Conservation (phyloP, 2,113 vertebrate genomes). For the Indri indri region DNA sequence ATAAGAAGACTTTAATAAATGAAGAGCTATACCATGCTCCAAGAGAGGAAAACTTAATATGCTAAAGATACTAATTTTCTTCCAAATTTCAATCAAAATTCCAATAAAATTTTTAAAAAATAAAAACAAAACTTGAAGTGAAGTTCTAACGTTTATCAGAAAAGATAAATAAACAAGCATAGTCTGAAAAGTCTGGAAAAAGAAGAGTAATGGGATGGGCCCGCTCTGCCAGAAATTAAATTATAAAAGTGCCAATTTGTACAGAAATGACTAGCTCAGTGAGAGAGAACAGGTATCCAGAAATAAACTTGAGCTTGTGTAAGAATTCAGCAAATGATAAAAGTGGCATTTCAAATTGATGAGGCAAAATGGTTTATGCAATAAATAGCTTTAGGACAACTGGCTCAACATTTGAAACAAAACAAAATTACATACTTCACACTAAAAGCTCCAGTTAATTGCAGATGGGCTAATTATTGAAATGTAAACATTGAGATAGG, state of each 20-base stretch:
- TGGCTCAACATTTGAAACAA: background rate
- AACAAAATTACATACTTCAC: background rate
- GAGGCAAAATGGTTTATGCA: background rate
- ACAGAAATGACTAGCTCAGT: background rate
- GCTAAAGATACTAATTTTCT: background rate
- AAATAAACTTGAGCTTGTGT: slow-evolving; percentile 3
- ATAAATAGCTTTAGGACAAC: slow-evolving; percentile 32
- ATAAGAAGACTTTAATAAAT: background rate
- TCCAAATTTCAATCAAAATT: background rate
- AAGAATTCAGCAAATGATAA: background rate
- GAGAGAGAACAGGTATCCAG: background rate
- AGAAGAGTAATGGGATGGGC: background rate
- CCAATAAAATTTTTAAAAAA: background rate
- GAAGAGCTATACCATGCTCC: background rate
- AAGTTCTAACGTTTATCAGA: slow-evolving; percentile 2
- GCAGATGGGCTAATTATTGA: background rate
- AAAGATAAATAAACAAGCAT: background rate
- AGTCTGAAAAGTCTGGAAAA: background rate
- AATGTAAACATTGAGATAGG: background rate
- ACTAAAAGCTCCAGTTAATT: background rate
- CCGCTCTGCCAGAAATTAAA: background rate
- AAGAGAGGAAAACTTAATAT: background rate
- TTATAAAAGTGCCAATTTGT: background rate
- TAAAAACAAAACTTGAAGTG: background rate
- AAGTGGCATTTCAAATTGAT: background rate